Base-by-base conservation (phyloP, 2,888 invertebrate species). In the Sphaerophoria taeniata region DNA sequence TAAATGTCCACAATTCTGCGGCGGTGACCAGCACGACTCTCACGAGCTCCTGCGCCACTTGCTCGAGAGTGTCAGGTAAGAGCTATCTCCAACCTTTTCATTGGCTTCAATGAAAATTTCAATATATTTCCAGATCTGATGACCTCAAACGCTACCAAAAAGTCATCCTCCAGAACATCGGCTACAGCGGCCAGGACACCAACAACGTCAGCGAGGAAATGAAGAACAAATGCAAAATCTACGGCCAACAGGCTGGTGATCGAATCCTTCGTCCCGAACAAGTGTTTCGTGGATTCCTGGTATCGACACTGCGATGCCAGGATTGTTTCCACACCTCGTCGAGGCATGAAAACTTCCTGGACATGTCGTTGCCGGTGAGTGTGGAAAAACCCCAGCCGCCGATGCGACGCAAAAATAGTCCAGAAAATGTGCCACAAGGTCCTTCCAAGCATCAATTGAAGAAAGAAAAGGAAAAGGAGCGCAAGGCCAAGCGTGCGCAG, bases 21-120 rank as follows among this genome's bases (percentile, higher is more conserved):
- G 98, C 9, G 98, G 96, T 2, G 97, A 98, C 89, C 99, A 99
- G 90, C 99, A 99, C 90, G 99, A 99, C 91, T 95, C 99, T 0
- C 99, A 99, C 89, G 99, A 99, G 91, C 93, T 99, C 73, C 93
- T 99, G 16, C 93, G 99, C 71, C 97, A 97, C 92, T 92, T 99
- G 60, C 93, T 99, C 67, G 98, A 99, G 92, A 96, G 96, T 87
- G 96, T 98, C 87, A 94, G 96, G 91, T 95, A 84, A 61, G 72
- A 33, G 9, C 24, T 24, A 24, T 58, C 4, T 92, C 58, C 4
- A 24, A 7, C 7, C 9, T 6, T 36, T 53, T 4, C 61, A 11
- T 49, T 11, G 7, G 6, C 11, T n/a, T 34, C 6, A 5, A 24
- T 12, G 6, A 51, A 51, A 39, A 16, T 16, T 53, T 43, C 4